Evolutionary conservation across 2,113 vertebrate species (phyloP), one percentile per base, ranked within the genome.

Genomic region (Microtus pennsylvanicus): DNA sequence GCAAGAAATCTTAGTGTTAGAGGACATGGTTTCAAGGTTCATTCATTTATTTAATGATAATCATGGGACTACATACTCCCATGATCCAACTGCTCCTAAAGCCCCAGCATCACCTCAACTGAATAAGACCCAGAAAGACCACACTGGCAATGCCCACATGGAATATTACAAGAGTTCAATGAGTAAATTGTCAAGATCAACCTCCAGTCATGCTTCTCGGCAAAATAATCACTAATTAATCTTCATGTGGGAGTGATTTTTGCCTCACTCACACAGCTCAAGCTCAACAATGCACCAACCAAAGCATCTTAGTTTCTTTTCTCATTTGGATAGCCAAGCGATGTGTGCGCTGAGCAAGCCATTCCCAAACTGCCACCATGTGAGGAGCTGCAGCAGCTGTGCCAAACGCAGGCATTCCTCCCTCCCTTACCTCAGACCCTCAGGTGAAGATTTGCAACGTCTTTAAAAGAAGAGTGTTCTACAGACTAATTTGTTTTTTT

Each of bases 191-290:
- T 91, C 95, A 97, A 93, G 72, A 94, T 61, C 24, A 10, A 82
- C 77, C 65, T 95, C 72, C 75, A n/a, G 35, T 63, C 78, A 69
- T 5, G 86, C 89, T 89, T 91, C 94, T 96, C 0, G 4, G 81
- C 83, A 94, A 96, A 94, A 96, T 93, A 93, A 97, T 87, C 61
- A 22, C 17, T 88, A 88, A 88, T 95, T 89, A 93, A 93, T 93
- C 86, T 94, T 88, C 94, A 50, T 30, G 75, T 33, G 70, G 69
- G 19, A 55, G 69, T 94, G 78, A 72, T 89, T 78, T 58, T 94
- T 33, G 4, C 45, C 52, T 96, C 94, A 63, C 77, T 35, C 93
- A 94, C 83, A 89, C 78, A 80, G n/a, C 93, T 92, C 80, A 92
- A 96, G 86, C 82, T 95, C 61, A 93, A 26, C 22, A 67, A 82